Base-by-base conservation (phyloP, 2,888 invertebrate species). In the Trypoxylon attenuatum region DNA sequence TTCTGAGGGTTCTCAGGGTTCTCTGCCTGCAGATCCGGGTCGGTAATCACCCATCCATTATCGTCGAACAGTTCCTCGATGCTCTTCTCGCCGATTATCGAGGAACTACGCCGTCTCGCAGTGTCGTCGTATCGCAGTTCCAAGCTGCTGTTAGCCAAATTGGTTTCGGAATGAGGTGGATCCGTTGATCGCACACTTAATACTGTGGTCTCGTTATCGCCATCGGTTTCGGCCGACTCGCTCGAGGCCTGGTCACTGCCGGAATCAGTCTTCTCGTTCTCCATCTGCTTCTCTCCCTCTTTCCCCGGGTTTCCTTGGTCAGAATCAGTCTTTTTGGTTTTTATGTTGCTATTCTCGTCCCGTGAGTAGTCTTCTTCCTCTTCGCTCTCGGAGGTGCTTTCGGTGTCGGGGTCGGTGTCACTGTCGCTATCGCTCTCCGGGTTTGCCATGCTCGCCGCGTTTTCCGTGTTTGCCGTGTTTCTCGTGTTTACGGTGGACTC, bases 41-140 rank as follows among this genome's bases (percentile, higher is more conserved):
- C 84, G 5, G 79, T 72, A 2, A 84, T 78, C 13, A 87, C 80
- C 85, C 87, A 87, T 23, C 86, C 86, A 59, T 84, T 84, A 33
- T 85, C 85, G 64, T 86, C 86, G 61, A 86, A 84, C 39, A 83
- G 65, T 59, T 81, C 84, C 49, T 82, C 84, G 50, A 76, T 66
- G 8, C 67, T 74, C 41, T 73, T 65, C 45, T 75, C 77, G 19
- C 49, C 65, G 61, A 66, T 52, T 39, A 77, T 55, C 38, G 76
- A 76, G 5, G 69, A 69, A 19, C 70, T 70, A 2, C 70, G 62
- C 2, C 76, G 60, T 10, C 72, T 74, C 19, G 15, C 29, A 0
- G 16, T 33, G 10, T 71, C 59, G 25, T 66, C 63, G 50, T 57
- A 52, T 0, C 66, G 66, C 13, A 73, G 67, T 10, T 13, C 13